Base-by-base conservation (phyloP, 2,888 invertebrate species). In the Ectemnius cavifrons region DNA sequence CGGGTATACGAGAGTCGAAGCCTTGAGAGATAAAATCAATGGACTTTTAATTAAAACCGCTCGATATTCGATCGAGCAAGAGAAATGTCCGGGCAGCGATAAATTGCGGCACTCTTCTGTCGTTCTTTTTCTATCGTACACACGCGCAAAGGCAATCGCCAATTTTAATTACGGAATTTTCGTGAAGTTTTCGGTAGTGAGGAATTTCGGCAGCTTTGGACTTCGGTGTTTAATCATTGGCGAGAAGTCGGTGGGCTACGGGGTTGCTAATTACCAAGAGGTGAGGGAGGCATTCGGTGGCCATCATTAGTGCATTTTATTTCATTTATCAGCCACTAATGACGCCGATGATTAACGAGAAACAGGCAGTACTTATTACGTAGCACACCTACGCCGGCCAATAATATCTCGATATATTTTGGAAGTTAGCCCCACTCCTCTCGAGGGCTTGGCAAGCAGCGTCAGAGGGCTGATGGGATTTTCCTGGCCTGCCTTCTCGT, bases 321-420 rank as follows among this genome's bases (percentile, higher is more conserved):
- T 75, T 72, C 72, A 68, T 68, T 75, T 68, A 75, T 68, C 63
- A 65, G 58, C 27, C 65, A 72, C 75, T 75, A 72, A 75, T 67
- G 68, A 68, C 57, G 68, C 49, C 60, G 46, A 65, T 72, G 75
- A 75, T 75, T 75, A 75, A 75, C 62, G 75, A 72, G 27, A n/a
- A 66, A 61, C 28, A 56, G 65, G 57, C 52, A 16, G 70, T 45
- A 70, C 66, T 69, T 73, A 67, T 59, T 56, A 45, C 56, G 45
- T 52, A 68, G 68, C 49, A 37, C 45, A 58, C 28, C 65, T 56
- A 66, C 69, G 45, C 63, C 63, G 65, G 56, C 28, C 57, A 63
- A 68, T 52, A 65, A 75, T 61, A 28, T 27, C 58, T 18, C 62
- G 64, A 23, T 23, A 67, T 27, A 45, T 37, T 37, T 37, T 37